These are phyloP conservation scores for Rhinoderma darwinii DNA, from an alignment of 2,113 vertebrate species.

Conservation along the genomic window DNA sequence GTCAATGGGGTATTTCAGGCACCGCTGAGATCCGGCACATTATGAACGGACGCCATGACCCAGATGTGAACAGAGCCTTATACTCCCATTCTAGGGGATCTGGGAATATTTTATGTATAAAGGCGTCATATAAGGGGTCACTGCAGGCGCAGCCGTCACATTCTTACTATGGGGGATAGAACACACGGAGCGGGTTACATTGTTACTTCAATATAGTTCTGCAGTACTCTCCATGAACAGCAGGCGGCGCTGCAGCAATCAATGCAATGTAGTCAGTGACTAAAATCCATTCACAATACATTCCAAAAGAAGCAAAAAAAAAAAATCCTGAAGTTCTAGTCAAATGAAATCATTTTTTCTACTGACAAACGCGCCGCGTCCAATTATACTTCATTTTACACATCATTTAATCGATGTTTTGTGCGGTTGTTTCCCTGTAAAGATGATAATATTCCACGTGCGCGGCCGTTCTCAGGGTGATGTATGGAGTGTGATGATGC, in stretches of 20 bases:
- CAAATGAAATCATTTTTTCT: neutral
- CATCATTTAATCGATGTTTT: conserved; percentile 16
- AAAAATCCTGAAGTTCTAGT: neutral
- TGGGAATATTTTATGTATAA: no score
- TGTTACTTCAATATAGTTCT: neutral
- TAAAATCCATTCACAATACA: neutral
- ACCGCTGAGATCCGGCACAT: no score
- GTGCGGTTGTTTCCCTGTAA: neutral
- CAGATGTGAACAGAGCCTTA: no score
- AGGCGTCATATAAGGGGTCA: no score
- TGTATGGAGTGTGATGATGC: conserved; percentile 29
- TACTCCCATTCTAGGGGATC: no score
- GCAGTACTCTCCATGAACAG: neutral
- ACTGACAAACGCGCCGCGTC: neutral
- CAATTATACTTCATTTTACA: conserved; percentile 37
- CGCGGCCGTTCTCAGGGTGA: conserved; percentile 12
- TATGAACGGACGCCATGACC: no score
- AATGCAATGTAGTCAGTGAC: neutral
- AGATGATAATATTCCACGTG: conserved; percentile 16
- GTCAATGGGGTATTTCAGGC: no score
- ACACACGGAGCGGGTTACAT: no score
- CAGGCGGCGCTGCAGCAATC: neutral
- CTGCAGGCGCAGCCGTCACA: no score
- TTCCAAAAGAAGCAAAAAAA: neutral
- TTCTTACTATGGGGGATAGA: no score